These are phyloP conservation scores for Limosa lapponica DNA, from an alignment of 2,797 vertebrate genomes.

Conservation along the genomic window DNA sequence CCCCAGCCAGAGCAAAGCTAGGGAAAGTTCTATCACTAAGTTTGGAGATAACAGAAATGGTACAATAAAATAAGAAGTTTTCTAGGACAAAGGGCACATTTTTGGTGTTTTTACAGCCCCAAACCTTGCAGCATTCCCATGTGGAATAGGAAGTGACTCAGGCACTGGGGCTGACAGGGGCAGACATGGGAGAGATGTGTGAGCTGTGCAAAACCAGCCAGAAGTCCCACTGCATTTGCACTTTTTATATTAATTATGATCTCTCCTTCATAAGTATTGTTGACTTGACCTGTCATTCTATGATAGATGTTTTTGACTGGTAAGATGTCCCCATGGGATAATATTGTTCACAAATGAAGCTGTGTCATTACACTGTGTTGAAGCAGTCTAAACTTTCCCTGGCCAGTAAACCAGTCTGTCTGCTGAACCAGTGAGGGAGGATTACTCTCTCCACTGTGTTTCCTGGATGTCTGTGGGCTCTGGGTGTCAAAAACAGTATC, in stretches of 20 bases:
- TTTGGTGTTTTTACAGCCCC: neutral
- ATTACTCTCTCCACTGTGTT: neutral
- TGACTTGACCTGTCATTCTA: slow-evolving; percentile 6
- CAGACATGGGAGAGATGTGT: neutral
- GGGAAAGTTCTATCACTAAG: neutral
- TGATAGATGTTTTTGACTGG: neutral
- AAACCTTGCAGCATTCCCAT: neutral
- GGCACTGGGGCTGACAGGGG: neutral
- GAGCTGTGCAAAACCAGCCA: neutral
- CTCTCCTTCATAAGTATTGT: neutral
- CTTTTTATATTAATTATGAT: neutral
- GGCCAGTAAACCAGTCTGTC: neutral
- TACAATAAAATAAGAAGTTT: neutral
- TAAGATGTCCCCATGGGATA: neutral
- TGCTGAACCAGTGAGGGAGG: neutral
- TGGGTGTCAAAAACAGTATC: neutral
- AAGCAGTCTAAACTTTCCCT: slow-evolving; percentile 19
- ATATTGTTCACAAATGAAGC: neutral
- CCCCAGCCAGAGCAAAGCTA: neutral
- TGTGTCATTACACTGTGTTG: neutral
- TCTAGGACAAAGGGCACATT: neutral
- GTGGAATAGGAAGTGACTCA: neutral
- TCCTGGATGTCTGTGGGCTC: neutral
- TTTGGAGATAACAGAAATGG: neutral
- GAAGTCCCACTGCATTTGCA: neutral